phyloP scores from a whole-genome alignment of 2,113 vertebrate genomes.

The Tinamus guttatus region DNA sequence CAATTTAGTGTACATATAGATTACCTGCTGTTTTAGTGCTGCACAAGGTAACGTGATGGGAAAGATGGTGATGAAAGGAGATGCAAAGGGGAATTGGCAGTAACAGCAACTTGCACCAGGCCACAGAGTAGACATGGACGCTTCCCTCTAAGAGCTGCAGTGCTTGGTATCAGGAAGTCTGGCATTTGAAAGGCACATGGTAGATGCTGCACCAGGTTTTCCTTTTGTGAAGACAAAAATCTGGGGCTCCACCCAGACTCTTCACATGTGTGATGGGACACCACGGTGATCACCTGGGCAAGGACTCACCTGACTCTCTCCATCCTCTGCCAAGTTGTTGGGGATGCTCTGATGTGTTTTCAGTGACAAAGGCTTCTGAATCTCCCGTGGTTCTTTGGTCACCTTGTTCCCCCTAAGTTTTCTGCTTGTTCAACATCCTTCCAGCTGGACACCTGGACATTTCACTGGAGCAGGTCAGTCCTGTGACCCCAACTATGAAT shows the following conservation, averaged over 20 bases:
- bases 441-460: accelerated
- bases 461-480: background rate
- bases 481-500: background rate
- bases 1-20: slow-evolving; percentile 28
- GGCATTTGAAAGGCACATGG: accelerated
- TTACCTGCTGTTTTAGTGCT: background rate
- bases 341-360: background rate
- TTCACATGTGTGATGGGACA: background rate
- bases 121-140: accelerated
- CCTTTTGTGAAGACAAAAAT: background rate
- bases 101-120: accelerated
- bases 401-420: background rate
- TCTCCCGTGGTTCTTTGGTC: background rate
- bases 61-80: background rate
- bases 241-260: background rate
- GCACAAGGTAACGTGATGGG: background rate
- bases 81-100: background rate
- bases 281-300: background rate
- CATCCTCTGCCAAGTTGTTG: background rate
- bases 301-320: accelerated
- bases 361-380: background rate
- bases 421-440: background rate
- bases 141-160: background rate
- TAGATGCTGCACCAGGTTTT: background rate
- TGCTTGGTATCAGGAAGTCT: background rate